Percentiles rank a stretch among this genome's conserved stretches.
Evolutionary conservation across 2,113 vertebrate genomes (phyloP).

Genomic region (Catharus minimus): DNA sequence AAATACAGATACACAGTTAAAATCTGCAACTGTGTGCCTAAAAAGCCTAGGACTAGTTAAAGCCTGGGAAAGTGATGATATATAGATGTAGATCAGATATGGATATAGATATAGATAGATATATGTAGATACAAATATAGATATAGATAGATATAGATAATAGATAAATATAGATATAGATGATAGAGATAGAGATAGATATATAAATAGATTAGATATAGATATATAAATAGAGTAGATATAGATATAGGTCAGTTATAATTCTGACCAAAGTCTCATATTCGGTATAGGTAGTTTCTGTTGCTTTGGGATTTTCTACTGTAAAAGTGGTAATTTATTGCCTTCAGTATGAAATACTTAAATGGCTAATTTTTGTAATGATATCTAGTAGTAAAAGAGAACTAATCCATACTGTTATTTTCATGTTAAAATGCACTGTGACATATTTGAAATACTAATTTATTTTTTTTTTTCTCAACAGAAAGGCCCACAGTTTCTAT

Average conservation of each 20-base stretch:
- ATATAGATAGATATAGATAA: too few species aligned
- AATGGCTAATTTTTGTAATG: neutral
- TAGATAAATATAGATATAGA: too few species aligned
- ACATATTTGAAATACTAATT: neutral
- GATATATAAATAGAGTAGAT: too few species aligned
- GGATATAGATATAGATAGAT: too few species aligned
- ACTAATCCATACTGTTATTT: neutral
- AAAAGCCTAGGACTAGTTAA: neutral
- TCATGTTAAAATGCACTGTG: neutral
- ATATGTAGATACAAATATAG: too few species aligned
- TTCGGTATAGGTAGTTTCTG: neutral
- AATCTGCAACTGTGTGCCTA: fast-evolving
- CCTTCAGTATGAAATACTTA: neutral
- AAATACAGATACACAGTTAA: neutral
- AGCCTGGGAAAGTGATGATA: too few species aligned
- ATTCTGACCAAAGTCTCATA: neutral
- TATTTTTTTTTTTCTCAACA: neutral
- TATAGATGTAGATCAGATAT: too few species aligned
- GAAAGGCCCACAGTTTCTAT: neutral
- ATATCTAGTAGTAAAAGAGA: neutral
- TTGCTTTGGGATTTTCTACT: neutral
- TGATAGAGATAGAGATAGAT: too few species aligned
- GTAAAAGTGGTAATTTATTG: neutral
- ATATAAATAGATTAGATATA: too few species aligned
- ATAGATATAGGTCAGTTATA: neutral